Percentiles rank a stretch among this genome's conserved stretches.
These are phyloP conservation scores for Mantis religiosa DNA, from an alignment of 2,888 invertebrate genomes.

Conservation along the genomic window DNA sequence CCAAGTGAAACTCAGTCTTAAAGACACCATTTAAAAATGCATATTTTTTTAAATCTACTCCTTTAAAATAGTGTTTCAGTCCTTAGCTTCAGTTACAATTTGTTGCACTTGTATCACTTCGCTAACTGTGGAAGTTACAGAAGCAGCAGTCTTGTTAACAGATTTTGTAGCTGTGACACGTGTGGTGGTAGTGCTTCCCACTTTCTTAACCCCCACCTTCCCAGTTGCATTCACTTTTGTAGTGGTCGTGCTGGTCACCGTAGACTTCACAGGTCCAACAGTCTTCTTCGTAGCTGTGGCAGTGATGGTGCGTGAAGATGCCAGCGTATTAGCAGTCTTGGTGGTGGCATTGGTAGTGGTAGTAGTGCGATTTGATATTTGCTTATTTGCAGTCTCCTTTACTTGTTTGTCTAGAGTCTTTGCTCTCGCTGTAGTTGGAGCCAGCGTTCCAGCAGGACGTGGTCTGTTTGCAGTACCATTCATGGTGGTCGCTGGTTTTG, in stretches of 20 bases:
- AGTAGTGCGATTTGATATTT: constrained; percentile 53
- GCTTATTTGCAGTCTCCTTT: constrained; percentile 67
- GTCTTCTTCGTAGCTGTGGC: constrained; percentile 36
- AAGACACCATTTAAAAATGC: constrained; percentile 7
- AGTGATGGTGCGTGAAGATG: constrained; percentile 26
- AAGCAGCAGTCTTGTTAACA: background rate
- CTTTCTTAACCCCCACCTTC: background rate
- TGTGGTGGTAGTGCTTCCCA: background rate
- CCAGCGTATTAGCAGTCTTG: constrained; percentile 37
- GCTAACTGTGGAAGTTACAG: background rate
- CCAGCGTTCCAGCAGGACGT: constrained; percentile 31
- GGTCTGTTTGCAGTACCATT: constrained; percentile 26
- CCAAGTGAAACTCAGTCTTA: constrained; percentile 7
- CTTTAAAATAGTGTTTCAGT: background rate
- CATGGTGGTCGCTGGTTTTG: constrained; percentile 17
- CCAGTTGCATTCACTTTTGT: background rate
- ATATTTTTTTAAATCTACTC: background rate
- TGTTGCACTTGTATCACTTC: background rate
- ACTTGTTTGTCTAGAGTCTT: constrained; percentile 54
- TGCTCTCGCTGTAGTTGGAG: constrained; percentile 28
- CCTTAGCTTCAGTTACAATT: background rate
- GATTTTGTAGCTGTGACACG: background rate
- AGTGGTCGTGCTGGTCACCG: background rate
- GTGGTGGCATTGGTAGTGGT: constrained; percentile 34
- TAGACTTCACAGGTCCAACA: constrained; percentile 8